Percentiles rank a stretch among this genome's conserved stretches.
Evolutionary conservation across 2,797 vertebrate species (phyloP).

Genomic region (Tachyglossus aculeatus): DNA sequence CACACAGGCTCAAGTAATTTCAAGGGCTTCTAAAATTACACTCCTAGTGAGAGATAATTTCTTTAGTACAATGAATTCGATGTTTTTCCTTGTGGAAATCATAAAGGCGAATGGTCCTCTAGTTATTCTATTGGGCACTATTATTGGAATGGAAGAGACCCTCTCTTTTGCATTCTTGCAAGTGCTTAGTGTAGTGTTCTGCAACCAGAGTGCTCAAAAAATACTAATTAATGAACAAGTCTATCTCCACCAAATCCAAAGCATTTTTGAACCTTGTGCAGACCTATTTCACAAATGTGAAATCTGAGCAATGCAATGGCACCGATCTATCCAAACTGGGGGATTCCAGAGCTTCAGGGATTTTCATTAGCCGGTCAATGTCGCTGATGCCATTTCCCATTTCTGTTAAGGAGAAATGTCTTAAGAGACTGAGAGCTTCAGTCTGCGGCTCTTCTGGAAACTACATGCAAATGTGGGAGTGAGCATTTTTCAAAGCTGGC

Average conservation of each 20-base stretch:
- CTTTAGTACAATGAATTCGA: not conserved
- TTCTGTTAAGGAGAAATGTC: conserved; percentile 48
- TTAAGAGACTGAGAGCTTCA: not conserved
- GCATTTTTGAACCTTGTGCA: conserved; percentile 70
- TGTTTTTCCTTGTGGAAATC: not conserved
- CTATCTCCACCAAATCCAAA: conserved; percentile 64
- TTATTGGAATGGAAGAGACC: too few species aligned
- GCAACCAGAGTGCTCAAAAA: too few species aligned
- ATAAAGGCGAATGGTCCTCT: not conserved
- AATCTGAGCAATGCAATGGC: conserved; percentile 58
- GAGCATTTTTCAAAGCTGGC: conserved; percentile 9
- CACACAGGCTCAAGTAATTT: too few species aligned
- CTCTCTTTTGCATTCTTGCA: too few species aligned
- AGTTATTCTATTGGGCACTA: too few species aligned
- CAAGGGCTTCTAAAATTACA: not conserved
- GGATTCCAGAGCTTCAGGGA: conserved; percentile 64
- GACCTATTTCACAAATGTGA: conserved; percentile 65
- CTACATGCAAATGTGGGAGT: conserved; percentile 38
- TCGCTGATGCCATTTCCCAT: conserved; percentile 8
- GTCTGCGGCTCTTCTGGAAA: not conserved
- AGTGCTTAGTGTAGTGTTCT: too few species aligned
- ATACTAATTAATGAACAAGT: not conserved
- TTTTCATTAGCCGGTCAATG: conserved; percentile 19
- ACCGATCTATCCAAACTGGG: conserved; percentile 61
- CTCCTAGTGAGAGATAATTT: conserved; percentile 3